Evolutionary conservation across 2,797 vertebrate species (phyloP), one percentile per base, ranked within the genome.

Genomic region (Lepus oiostolus): DNA sequence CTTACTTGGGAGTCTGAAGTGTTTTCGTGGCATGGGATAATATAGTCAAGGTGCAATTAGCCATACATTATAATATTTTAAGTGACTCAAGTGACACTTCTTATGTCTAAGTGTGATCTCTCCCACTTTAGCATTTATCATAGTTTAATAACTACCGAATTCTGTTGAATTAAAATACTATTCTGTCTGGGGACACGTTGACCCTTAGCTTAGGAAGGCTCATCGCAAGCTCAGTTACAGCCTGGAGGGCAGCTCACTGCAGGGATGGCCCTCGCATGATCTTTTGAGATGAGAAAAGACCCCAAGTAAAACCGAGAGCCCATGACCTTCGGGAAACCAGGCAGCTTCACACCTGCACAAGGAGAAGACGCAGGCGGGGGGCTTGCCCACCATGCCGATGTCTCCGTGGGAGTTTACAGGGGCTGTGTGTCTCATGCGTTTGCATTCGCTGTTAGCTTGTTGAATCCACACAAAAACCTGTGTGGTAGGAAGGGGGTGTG

Each of bases 51-150:
- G 97, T 97, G 96, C 94, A 97, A 97, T 97, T 97, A 97, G 95
- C 95, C 95, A 93, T 96, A 97, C 93, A 97, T 97, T 97, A 97
- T 97, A 96, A 97, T 97, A 97, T 97, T 97, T 97, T 97, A 97
- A 97, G 97, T 97, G 95, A 97, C 97, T 97, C 97, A 96, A 97
- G 96, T 97, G 97, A 97, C 96, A 96, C 95, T 96, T 96, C 95
- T 97, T 96, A 94, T 91, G 92, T 97, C 94, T 97, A 97, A 97
- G 95, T 97, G 89, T 97, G 96, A 97, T 97, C 96, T 97, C 93
- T 95, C 95, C 96, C 95, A 97, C 96, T 97, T 96, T 95, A 97
- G 94, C 96, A 91, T 97, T 97, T 96, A 97, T 97, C 97, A 95
- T 95, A 95, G 97, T 97, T 97, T 97, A 97, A 97, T 97, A 95